phyloP scores from a whole-genome alignment of 2,797 vertebrate genomes.

The Danio tinwini region DNA sequence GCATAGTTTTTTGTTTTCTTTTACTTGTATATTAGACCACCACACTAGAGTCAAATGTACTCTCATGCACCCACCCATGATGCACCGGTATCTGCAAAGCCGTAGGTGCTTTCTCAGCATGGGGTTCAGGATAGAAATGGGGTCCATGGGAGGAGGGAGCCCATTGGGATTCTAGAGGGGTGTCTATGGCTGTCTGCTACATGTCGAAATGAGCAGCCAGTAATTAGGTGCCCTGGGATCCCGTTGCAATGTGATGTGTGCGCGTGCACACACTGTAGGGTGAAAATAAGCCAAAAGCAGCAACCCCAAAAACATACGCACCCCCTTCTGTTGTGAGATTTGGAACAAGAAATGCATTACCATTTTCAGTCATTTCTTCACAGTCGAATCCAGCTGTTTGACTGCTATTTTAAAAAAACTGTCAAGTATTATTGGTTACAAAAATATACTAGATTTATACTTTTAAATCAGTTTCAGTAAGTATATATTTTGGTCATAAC shows the following conservation, averaged over 20 bases:
- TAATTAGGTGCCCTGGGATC: slow-evolving; percentile 55
- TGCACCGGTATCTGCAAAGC: neutral
- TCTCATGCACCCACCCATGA: slow-evolving; percentile 16
- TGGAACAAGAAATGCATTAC: neutral
- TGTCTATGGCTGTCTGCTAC: slow-evolving; percentile 39
- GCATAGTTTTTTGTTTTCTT: neutral
- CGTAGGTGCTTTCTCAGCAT: slow-evolving; percentile 34
- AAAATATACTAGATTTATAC: neutral
- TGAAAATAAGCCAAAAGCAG: slow-evolving; percentile 35
- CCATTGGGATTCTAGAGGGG: slow-evolving; percentile 40
- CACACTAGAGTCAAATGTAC: neutral
- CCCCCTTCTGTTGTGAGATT: neutral
- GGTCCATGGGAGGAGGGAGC: slow-evolving; percentile 22
- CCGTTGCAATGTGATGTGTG: slow-evolving; percentile 19
- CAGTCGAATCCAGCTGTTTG: neutral
- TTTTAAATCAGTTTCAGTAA: too few species aligned
- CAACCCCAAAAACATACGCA: slow-evolving; percentile 22
- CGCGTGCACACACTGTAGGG: neutral
- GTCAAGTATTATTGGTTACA: slow-evolving; percentile 1
- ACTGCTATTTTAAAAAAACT: neutral
- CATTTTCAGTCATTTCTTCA: slow-evolving; percentile 3
- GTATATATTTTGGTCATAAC: neutral
- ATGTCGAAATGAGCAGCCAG: slow-evolving; percentile 35
- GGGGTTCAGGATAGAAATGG: neutral
- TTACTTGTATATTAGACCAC: neutral